Percentiles rank a stretch among this genome's conserved stretches.
These are phyloP conservation scores for Cephus runcator DNA, from an alignment of 2,888 invertebrate genomes.

Conservation along the genomic window DNA sequence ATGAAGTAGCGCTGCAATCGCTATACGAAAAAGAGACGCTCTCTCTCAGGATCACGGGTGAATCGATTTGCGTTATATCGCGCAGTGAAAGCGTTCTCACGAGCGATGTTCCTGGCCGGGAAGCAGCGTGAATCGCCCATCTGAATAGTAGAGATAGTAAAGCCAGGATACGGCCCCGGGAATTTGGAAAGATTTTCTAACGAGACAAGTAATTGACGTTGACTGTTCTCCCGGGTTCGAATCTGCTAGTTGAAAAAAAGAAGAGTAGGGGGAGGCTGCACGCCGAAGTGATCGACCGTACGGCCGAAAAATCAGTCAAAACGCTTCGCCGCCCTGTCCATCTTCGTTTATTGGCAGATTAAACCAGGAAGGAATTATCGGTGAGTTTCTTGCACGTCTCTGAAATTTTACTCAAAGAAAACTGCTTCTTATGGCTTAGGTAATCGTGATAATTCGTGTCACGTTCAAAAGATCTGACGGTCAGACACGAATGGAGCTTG, in stretches of 20 bases:
- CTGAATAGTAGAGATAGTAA: neutral
- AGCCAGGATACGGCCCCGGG: neutral
- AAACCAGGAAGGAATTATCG: neutral
- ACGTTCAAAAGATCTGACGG: neutral
- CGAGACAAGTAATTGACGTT: neutral
- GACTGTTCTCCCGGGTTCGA: neutral
- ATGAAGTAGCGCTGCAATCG: neutral
- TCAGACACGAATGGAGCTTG: neutral
- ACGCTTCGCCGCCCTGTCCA: neutral
- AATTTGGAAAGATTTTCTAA: neutral
- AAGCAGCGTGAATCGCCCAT: neutral
- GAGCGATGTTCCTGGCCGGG: neutral
- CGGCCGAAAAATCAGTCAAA: neutral
- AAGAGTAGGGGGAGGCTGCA: conserved; percentile 48
- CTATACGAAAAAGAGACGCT: neutral
- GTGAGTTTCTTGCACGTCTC: neutral
- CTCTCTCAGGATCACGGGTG: neutral
- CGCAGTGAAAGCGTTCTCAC: neutral
- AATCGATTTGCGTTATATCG: neutral
- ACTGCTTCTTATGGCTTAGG: neutral
- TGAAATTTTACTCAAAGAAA: neutral
- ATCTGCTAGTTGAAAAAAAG: neutral
- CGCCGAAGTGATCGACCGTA: conserved; percentile 52
- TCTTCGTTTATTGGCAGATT: neutral
- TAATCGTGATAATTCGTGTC: neutral